phyloP scores from a whole-genome alignment of 2,888 invertebrate species.

The Altica lythri region DNA sequence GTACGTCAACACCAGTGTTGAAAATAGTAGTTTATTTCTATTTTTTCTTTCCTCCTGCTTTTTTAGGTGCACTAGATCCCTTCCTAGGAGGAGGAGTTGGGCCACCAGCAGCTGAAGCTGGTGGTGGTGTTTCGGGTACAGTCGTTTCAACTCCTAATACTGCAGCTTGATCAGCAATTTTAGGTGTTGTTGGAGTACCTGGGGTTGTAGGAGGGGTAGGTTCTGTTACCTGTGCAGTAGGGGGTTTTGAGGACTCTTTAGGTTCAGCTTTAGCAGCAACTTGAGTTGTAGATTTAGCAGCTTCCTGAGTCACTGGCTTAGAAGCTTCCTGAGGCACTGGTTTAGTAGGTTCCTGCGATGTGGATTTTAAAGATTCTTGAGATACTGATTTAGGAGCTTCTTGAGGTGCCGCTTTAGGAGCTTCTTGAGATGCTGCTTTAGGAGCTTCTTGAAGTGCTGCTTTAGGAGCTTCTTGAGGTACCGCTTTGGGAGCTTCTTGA shows the following conservation, averaged over 20 bases:
- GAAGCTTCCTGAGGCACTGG: conserved; percentile 35
- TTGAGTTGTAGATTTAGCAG: background rate
- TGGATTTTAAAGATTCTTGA: conserved; percentile 33
- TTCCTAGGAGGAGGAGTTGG: conserved; percentile 54
- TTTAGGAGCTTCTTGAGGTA: conserved; percentile 38
- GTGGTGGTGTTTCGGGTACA: conserved; percentile 37
- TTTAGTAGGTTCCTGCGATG: conserved; percentile 39
- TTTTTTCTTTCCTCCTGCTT: conserved; percentile 43
- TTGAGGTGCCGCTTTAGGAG: background rate
- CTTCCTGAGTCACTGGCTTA: background rate
- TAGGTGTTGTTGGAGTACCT: background rate
- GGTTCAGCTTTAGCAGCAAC: conserved; percentile 11
- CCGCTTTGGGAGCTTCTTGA: conserved; percentile 26
- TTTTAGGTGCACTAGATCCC: conserved; percentile 47
- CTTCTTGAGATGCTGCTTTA: background rate
- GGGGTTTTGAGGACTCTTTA: conserved; percentile 7
- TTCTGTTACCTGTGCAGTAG: conserved; percentile 52
- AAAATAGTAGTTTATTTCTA: conserved; percentile 30
- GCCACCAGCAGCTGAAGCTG: conserved; percentile 29
- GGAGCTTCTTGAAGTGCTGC: conserved; percentile 34
- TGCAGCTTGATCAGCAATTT: conserved; percentile 46
- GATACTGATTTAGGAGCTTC: conserved; percentile 40
- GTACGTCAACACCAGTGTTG: conserved; percentile 25
- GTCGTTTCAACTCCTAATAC: conserved; percentile 32
- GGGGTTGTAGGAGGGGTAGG: conserved; percentile 45